phyloP scores from a whole-genome alignment of 2,888 invertebrate species.

The Heteropelma amictum region DNA sequence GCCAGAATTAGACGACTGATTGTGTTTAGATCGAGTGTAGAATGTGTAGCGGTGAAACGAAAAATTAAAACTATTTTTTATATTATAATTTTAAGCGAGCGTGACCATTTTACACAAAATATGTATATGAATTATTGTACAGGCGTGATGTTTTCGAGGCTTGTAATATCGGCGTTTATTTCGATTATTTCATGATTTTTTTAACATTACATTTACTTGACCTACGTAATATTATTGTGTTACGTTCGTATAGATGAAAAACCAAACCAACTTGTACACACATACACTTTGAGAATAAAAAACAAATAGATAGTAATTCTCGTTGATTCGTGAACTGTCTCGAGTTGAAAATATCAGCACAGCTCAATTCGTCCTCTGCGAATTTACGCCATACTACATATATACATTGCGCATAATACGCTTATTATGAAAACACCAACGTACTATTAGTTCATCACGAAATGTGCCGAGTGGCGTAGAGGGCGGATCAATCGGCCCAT shows the following conservation, averaged over 20 bases:
- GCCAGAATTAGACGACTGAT: constrained; percentile 27
- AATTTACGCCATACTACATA: too few species aligned
- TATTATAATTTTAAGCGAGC: constrained; percentile 56
- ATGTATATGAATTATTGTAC: constrained; percentile 51
- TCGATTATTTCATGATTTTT: constrained; percentile 6
- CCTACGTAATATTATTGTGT: constrained; percentile 39
- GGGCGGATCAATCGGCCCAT: background rate
- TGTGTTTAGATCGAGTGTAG: constrained; percentile 4
- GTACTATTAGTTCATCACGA: background rate
- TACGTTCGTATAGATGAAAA: constrained; percentile 38
- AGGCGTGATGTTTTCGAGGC: constrained; percentile 34
- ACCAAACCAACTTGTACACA: constrained; percentile 46
- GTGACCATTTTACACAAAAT: constrained; percentile 45
- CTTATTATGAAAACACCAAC: too few species aligned
- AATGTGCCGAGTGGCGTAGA: constrained; percentile 15
- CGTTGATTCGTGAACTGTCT: background rate
- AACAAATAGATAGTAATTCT: constrained; percentile 21
- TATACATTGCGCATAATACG: too few species aligned
- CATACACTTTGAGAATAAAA: constrained; percentile 50
- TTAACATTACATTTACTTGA: constrained; percentile 28
- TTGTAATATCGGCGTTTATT: constrained; percentile 12
- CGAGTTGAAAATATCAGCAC: too few species aligned
- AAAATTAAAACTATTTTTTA: constrained; percentile 56
- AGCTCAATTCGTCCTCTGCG: too few species aligned
- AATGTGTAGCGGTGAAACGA: constrained; percentile 28